Conservation (phyloP, 2,888 invertebrate species). For the Drosophila prostipennis region DNA sequence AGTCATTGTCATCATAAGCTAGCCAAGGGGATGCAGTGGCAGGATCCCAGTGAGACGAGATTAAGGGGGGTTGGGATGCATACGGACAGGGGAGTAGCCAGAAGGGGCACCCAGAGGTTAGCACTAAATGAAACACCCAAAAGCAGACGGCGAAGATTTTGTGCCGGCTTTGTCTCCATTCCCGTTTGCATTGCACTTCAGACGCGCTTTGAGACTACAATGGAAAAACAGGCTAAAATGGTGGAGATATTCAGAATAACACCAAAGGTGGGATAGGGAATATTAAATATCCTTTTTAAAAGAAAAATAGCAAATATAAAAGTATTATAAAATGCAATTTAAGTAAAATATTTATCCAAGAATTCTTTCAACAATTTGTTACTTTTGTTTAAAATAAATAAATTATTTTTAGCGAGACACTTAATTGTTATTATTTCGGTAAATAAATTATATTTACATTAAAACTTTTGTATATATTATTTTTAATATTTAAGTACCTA, state of each 20-base stretch:
- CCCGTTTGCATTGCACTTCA: constrained; percentile 71
- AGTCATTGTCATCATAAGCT: constrained; percentile 66
- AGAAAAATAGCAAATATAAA: no score
- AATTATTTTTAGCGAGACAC: no score
- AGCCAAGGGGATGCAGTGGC: constrained; percentile 16
- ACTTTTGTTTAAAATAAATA: no score
- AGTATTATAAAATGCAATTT: no score
- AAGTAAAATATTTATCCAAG: no score
- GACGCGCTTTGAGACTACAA: constrained; percentile 67
- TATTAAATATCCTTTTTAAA: neutral
- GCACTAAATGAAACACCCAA: constrained; percentile 47
- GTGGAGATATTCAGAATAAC: constrained; percentile 1
- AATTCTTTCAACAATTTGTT: no score
- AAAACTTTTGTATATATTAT: no score
- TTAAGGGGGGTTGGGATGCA: constrained; percentile 3
- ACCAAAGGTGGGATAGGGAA: constrained; percentile 4
- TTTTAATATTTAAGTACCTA: neutral
- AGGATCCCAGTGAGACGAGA: constrained; percentile 7
- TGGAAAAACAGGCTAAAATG: constrained; percentile 14
- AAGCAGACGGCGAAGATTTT: constrained; percentile 48
- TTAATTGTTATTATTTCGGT: no score
- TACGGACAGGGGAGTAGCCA: neutral
- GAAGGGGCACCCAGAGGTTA: constrained; percentile 28
- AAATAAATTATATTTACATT: no score
- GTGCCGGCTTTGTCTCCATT: constrained; percentile 61